Percentiles rank a stretch among this genome's conserved stretches.
These are phyloP conservation scores for Loxodonta africana DNA, from an alignment of 2,113 vertebrate genomes.

Conservation along the genomic window DNA sequence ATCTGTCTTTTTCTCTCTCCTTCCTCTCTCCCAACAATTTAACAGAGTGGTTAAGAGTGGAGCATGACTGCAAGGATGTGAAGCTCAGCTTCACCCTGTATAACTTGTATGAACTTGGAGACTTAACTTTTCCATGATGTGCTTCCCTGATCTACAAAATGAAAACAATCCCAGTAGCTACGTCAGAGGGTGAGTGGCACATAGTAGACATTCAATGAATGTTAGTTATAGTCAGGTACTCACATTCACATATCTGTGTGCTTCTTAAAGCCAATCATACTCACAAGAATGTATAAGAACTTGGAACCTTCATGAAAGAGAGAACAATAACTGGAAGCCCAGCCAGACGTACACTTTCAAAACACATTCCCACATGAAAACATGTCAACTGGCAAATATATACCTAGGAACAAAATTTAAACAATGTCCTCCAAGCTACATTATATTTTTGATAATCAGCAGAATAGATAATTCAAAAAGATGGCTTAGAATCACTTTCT, in stretches of 20 bases:
- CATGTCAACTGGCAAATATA: neutral
- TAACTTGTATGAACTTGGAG: neutral
- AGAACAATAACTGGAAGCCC: neutral
- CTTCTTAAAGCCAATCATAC: neutral
- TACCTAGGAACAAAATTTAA: neutral
- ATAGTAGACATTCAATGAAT: neutral
- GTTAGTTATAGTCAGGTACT: neutral
- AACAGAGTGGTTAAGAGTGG: neutral
- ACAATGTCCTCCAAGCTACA: neutral
- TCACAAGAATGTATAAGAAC: neutral
- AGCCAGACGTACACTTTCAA: neutral
- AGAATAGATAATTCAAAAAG: neutral
- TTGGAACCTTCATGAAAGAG: neutral
- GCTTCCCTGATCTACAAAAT: neutral
- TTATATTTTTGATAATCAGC: neutral
- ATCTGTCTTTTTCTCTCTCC: neutral
- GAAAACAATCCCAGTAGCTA: neutral
- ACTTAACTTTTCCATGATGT: neutral
- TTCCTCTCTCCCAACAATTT: neutral
- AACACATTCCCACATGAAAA: neutral
- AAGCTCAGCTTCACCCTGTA: neutral
- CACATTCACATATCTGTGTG: neutral
- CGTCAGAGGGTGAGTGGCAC: neutral
- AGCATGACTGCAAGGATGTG: neutral
- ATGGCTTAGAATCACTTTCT: neutral